Conservation (phyloP, 2,888 invertebrate species). For the Cyaniris semiargus region DNA sequence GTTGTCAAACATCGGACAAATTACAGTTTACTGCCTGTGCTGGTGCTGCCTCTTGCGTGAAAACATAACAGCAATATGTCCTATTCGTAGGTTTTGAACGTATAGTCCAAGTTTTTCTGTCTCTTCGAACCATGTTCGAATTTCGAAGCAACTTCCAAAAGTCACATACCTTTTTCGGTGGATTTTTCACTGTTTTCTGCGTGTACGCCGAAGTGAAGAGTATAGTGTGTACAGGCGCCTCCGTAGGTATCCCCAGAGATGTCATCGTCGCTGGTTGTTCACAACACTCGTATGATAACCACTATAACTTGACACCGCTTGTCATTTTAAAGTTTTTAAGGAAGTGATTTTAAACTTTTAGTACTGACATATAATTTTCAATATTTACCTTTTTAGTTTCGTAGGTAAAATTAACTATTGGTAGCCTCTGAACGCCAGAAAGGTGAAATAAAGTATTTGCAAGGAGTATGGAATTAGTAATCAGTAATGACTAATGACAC, state of each 20-base stretch:
- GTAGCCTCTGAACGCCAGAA: no score
- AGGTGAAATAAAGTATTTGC: no score
- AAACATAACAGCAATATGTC: no score
- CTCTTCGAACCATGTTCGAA: not conserved
- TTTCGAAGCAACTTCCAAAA: not conserved
- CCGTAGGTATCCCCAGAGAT: conserved; percentile 72
- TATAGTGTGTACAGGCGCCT: conserved; percentile 72
- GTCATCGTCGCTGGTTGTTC: conserved; percentile 53
- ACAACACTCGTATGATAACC: conserved; percentile 15
- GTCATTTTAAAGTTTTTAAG: not conserved
- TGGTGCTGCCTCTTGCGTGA: no score
- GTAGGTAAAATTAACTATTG: no score
- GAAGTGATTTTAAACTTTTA: not conserved
- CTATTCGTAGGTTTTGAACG: no score
- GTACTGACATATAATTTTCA: not conserved
- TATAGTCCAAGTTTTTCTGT: no score
- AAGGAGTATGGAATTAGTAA: no score
- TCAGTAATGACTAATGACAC: no score
- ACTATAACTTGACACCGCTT: not conserved
- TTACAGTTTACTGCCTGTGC: no score
- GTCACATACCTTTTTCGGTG: conserved; percentile 59
- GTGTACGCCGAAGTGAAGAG: conserved; percentile 69
- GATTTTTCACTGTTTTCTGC: conserved; percentile 54
- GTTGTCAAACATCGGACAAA: no score
- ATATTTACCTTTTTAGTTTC: no score